These are phyloP conservation scores for Labeo calbasu DNA, from an alignment of 2,797 vertebrate genomes.

Conservation along the genomic window DNA sequence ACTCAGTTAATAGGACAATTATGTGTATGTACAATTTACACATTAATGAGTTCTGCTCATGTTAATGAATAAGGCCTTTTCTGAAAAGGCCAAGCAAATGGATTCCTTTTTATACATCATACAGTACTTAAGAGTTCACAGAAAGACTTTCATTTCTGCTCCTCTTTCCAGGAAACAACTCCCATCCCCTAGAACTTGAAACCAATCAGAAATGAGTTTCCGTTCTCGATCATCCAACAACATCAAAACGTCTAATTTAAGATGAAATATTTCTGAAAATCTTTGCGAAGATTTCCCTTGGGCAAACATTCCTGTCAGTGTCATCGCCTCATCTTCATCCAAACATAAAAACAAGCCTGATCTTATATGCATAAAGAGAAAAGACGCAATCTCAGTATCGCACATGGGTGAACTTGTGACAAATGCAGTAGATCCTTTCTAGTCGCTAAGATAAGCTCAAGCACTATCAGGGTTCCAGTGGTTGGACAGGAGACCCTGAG, in stretches of 20 bases:
- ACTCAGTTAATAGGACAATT: not conserved
- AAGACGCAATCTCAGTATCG: conserved; percentile 5
- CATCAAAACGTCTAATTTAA: conserved; percentile 14
- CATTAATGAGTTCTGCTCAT: not conserved
- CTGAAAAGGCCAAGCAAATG: not conserved
- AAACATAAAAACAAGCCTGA: not conserved
- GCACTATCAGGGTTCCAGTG: conserved; percentile 20
- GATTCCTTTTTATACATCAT: not conserved
- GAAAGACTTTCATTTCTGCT: not conserved
- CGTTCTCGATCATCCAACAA: not conserved
- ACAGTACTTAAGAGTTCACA: not conserved
- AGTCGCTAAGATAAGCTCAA: conserved; percentile 19
- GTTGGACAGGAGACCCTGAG: not conserved
- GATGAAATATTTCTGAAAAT: conserved; percentile 12
- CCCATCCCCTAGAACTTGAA: not conserved
- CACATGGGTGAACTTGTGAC: conserved; percentile 1
- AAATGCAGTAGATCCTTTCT: conserved; percentile 1
- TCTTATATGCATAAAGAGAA: conserved; percentile 9
- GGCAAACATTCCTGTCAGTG: not conserved
- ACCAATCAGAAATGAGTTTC: not conserved
- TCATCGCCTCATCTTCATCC: not conserved
- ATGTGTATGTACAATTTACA: not conserved
- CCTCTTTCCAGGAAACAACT: not conserved
- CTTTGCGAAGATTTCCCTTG: not conserved
- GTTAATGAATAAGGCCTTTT: not conserved